phyloP scores from a whole-genome alignment of 2,888 invertebrate genomes.

The Lasioglossum oenotherae region DNA sequence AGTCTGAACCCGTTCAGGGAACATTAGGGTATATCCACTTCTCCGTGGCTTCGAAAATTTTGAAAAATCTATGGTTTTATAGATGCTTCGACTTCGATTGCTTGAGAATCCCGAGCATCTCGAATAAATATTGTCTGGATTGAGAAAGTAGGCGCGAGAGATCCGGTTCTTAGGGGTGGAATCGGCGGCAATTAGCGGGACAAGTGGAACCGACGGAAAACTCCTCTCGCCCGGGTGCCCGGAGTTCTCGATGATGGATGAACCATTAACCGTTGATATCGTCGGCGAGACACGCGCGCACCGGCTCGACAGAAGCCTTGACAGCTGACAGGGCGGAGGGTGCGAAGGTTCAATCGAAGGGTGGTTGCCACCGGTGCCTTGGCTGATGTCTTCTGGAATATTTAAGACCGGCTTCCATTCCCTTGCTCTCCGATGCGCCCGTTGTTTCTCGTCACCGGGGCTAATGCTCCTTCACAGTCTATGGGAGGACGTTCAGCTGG shows the following conservation, averaged over 20 bases:
- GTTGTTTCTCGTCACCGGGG: slow-evolving; percentile 58
- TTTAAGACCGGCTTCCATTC: slow-evolving; percentile 69
- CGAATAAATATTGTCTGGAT: neutral
- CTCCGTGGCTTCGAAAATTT: neutral
- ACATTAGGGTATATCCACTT: neutral
- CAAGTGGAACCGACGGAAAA: slow-evolving; percentile 47
- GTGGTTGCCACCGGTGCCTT: slow-evolving; percentile 58
- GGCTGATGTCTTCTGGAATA: slow-evolving; percentile 75
- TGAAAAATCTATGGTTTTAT: neutral
- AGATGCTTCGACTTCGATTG: neutral
- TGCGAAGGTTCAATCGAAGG: slow-evolving; percentile 68
- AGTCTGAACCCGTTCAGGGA: neutral
- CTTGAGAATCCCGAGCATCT: neutral
- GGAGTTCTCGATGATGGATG: slow-evolving; percentile 65
- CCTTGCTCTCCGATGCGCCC: slow-evolving; percentile 49
- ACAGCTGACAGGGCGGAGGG: slow-evolving; percentile 69
- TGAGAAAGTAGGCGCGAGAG: neutral
- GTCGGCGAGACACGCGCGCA: slow-evolving; percentile 24
- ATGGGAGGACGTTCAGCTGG: neutral
- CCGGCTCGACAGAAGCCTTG: slow-evolving; percentile 62
- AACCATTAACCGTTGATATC: slow-evolving; percentile 61
- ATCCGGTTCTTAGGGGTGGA: neutral
- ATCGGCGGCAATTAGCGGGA: slow-evolving; percentile 55
- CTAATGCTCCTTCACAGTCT: slow-evolving; percentile 46
- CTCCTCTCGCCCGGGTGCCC: slow-evolving; percentile 21